Evolutionary conservation across 2,888 invertebrate genomes (phyloP).

Genomic region (Eupithecia insigniata): DNA sequence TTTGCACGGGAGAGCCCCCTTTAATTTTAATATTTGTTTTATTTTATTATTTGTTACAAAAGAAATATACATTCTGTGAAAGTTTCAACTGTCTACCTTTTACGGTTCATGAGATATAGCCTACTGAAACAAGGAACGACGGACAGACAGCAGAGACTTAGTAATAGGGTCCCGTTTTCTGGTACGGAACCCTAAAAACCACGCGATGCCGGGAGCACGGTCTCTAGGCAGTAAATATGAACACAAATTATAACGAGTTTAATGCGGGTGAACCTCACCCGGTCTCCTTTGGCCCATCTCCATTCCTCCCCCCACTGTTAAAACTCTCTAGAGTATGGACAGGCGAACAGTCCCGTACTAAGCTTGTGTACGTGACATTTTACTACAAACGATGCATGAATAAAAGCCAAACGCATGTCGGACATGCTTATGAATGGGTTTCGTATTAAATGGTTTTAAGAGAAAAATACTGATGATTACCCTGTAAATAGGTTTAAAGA

Average conservation of each 20-base stretch:
- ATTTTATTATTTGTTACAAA: too few species aligned
- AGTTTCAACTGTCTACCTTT: too few species aligned
- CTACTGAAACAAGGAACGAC: too few species aligned
- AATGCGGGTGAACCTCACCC: slow-evolving; percentile 13
- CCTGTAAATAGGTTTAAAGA: too few species aligned
- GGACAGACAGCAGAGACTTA: too few species aligned
- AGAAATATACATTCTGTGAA: too few species aligned
- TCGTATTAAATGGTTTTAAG: not conserved
- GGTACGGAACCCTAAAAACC: too few species aligned
- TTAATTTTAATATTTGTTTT: too few species aligned
- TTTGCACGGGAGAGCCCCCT: too few species aligned
- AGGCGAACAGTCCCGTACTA: not conserved
- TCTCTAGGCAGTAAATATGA: slow-evolving; percentile 5
- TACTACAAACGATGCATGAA: slow-evolving; percentile 6
- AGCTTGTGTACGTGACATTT: slow-evolving; percentile 12
- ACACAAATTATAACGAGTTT: slow-evolving; percentile 18
- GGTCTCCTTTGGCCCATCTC: not conserved
- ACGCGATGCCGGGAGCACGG: not conserved
- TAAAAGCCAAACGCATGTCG: not conserved
- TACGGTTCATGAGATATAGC: too few species aligned
- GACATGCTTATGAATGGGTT: not conserved
- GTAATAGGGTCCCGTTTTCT: too few species aligned
- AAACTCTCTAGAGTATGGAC: not conserved
- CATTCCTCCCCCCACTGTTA: slow-evolving; percentile 9
- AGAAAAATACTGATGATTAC: not conserved